These are phyloP conservation scores for Hirtodrosophila confusa DNA, from an alignment of 2,888 invertebrate species.

Conservation along the genomic window DNA sequence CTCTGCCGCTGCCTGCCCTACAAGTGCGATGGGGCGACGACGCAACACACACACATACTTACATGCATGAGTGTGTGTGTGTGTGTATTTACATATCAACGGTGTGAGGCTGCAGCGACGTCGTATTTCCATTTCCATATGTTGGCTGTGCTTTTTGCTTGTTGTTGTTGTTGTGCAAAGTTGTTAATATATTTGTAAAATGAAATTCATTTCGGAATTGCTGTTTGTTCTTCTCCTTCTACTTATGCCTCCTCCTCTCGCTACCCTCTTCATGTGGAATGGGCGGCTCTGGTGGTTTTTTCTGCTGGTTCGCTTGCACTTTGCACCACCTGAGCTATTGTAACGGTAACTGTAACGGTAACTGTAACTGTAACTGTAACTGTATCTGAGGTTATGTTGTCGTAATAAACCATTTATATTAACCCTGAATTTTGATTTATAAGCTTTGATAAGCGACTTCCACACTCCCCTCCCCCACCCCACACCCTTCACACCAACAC, in stretches of 20 bases:
- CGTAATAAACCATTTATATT: background rate
- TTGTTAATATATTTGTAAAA: constrained; percentile 82
- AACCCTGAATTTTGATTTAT: constrained; percentile 42
- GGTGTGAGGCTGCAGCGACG: constrained; percentile 60
- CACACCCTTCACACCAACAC: too few relatives aligned
- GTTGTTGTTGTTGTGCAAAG: constrained; percentile 61
- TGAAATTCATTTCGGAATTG: constrained; percentile 78
- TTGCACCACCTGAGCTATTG: constrained; percentile 18
- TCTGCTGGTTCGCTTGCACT: constrained; percentile 5
- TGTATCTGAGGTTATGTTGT: background rate
- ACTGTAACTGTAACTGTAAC: background rate
- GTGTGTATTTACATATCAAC: constrained; percentile 49
- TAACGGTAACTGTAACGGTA: constrained; percentile 1
- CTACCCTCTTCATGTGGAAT: background rate
- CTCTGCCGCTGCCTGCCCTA: constrained; percentile 65
- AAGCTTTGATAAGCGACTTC: constrained; percentile 37
- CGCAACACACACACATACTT: constrained; percentile 25
- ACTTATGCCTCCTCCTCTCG: background rate
- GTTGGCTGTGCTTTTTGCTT: constrained; percentile 68
- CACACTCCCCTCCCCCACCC: too few relatives aligned
- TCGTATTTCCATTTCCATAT: constrained; percentile 73
- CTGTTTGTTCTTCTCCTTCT: constrained; percentile 58
- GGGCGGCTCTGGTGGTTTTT: constrained; percentile 3
- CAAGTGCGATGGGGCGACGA: constrained; percentile 66
- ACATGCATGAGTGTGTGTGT: constrained; percentile 23